A percentile compares a stretch with the other conserved stretches of the same genome.
Conservation (phyloP, 2,113 vertebrate species). For the Rhinogobius similis region DNA sequence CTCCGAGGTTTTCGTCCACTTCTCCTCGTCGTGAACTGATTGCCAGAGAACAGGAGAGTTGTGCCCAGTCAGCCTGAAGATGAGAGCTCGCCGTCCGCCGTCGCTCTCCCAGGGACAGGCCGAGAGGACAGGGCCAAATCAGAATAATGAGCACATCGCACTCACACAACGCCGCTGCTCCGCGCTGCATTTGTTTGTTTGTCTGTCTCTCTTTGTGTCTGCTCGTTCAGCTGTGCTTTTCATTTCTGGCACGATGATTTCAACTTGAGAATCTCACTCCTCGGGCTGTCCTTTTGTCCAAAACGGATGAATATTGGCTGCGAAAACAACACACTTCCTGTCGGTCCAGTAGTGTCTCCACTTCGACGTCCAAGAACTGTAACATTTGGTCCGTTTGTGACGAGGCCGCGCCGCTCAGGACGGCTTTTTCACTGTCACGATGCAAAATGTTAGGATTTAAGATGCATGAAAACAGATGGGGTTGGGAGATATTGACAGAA, state of each 20-base stretch:
- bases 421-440: background rate
- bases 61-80: slow-evolving; percentile 66
- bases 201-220: slow-evolving; percentile 63
- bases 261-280: slow-evolving; percentile 57
- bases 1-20: slow-evolving; percentile 30
- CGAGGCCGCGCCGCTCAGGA: background rate
- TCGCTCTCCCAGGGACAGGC: slow-evolving; percentile 68
- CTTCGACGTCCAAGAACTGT: background rate
- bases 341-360: slow-evolving; percentile 7
- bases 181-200: slow-evolving; percentile 69
- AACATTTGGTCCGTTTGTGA: background rate
- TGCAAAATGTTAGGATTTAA: no score
- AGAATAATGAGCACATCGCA: slow-evolving; percentile 79
- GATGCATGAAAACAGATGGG: no score
- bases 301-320: slow-evolving; percentile 37
- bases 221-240: slow-evolving; percentile 66
- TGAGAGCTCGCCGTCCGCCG: slow-evolving; percentile 53
- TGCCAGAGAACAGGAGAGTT: slow-evolving; percentile 62
- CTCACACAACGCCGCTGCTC: slow-evolving; percentile 49
- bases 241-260: slow-evolving; percentile 61
- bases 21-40: slow-evolving; percentile 41
- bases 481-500: no score
- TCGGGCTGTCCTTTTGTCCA: slow-evolving; percentile 47
- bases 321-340: slow-evolving; percentile 38
- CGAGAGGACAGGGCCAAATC: slow-evolving; percentile 72